phyloP scores from a whole-genome alignment of 2,113 vertebrate species.

The Nothoprocta perdicaria region DNA sequence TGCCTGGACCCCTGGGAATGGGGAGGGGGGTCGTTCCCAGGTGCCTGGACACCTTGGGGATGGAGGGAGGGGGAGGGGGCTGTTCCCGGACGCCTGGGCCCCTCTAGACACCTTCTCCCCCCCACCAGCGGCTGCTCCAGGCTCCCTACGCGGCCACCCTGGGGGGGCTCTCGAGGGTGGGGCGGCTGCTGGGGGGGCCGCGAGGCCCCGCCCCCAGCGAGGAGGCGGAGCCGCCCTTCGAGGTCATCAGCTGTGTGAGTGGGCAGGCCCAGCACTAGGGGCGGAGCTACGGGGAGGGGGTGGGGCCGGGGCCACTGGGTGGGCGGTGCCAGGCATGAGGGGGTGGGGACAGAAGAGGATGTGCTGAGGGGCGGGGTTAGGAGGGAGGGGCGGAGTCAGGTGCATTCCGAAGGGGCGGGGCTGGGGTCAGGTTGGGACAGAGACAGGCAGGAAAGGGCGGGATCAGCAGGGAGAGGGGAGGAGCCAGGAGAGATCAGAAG shows the following conservation, averaged over 20 bases:
- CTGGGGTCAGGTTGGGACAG: too few species aligned
- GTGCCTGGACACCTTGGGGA: neutral
- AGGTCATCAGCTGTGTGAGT: conserved; percentile 92
- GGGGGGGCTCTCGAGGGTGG: conserved; percentile 86
- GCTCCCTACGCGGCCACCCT: conserved; percentile 93
- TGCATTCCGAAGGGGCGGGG: too few species aligned
- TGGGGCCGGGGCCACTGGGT: too few species aligned
- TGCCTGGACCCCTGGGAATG: too few species aligned
- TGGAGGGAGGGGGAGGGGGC: neutral
- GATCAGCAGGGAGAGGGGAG: too few species aligned
- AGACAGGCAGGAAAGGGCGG: too few species aligned
- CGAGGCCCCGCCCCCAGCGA: conserved; percentile 36
- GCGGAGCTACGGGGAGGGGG: neutral
- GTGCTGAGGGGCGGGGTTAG: too few species aligned
- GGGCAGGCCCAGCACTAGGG: neutral
- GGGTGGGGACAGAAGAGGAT: too few species aligned
- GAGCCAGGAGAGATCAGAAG: too few species aligned
- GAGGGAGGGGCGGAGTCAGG: too few species aligned
- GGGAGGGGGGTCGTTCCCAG: neutral
- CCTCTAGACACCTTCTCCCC: too few species aligned
- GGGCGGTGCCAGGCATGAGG: too few species aligned
- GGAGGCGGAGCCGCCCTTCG: conserved; percentile 90
- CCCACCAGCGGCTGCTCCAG: conserved; percentile 90
- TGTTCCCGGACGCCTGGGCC: neutral
- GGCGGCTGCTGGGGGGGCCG: conserved; percentile 55